A percentile compares a stretch with the other conserved stretches of the same genome.
These are phyloP conservation scores for Oligia fasciuncula DNA, from an alignment of 2,888 invertebrate genomes.

Conservation along the genomic window DNA sequence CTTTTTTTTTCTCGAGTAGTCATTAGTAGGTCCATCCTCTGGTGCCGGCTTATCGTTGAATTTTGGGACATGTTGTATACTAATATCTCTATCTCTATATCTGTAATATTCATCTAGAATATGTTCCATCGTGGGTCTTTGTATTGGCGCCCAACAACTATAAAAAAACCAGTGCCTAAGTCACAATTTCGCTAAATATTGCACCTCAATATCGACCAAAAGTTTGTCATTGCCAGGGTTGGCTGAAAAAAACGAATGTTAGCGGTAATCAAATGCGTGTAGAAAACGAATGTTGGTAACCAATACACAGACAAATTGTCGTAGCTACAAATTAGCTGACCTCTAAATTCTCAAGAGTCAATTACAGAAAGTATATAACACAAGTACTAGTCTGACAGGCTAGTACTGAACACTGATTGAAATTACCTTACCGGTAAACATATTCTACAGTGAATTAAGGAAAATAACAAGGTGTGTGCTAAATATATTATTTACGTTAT, in stretches of 20 bases:
- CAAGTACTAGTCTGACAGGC: not conserved
- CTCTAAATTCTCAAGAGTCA: conserved; percentile 38
- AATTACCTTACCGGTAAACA: conserved; percentile 26
- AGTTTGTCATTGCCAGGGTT: not conserved
- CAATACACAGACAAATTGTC: conserved; percentile 15
- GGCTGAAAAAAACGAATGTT: conserved; percentile 14
- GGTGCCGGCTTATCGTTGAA: no score
- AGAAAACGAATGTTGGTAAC: conserved; percentile 8
- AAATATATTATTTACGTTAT: conserved; percentile 57
- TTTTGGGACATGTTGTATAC: no score
- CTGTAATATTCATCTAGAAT: not conserved
- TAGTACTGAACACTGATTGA: conserved; percentile 5
- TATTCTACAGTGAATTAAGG: conserved; percentile 38
- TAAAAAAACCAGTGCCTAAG: not conserved
- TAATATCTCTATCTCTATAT: not conserved
- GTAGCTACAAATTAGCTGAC: conserved; percentile 27
- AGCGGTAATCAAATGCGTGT: conserved; percentile 1
- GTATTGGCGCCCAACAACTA: not conserved
- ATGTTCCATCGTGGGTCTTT: not conserved
- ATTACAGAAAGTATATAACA: conserved; percentile 27
- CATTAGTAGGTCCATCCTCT: no score
- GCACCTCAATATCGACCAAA: not conserved
- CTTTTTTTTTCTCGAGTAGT: no score
- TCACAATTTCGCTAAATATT: not conserved
- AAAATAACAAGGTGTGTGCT: conserved; percentile 49